A percentile compares a stretch with the other conserved stretches of the same genome.
Conservation (phyloP, 2,888 invertebrate genomes). For the Dynastes hyllus region DNA sequence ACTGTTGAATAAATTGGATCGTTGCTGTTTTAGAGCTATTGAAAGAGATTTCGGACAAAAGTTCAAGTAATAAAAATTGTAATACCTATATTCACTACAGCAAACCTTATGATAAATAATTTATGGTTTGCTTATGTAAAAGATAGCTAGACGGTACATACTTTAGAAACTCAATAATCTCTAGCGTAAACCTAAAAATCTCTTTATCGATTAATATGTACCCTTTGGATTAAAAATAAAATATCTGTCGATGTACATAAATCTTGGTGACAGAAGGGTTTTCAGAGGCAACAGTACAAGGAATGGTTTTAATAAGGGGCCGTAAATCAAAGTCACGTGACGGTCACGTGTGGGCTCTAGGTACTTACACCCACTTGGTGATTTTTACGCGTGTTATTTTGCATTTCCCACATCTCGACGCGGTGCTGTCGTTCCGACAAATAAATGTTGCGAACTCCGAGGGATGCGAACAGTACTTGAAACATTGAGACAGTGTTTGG, state of each 20-base stretch:
- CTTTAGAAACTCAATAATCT: no score
- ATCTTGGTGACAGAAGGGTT: conserved; percentile 49
- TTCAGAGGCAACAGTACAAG: conserved; percentile 38
- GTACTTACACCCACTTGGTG: conserved; percentile 60
- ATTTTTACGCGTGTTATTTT: conserved; percentile 59
- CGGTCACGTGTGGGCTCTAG: conserved; percentile 60
- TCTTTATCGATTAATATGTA: conserved; percentile 8
- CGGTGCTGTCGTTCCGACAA: conserved; percentile 43
- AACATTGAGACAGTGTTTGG: conserved; percentile 50
- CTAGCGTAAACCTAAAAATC: no score
- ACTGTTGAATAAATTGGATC: no score
- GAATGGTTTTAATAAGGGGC: conserved; percentile 61
- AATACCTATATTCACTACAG: no score
- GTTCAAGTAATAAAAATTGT: no score
- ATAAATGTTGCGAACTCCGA: conserved; percentile 50
- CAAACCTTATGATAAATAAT: no score
- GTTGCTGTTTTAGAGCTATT: no score
- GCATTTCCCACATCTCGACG: conserved; percentile 55
- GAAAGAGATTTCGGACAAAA: no score
- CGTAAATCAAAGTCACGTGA: conserved; percentile 62
- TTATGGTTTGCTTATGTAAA: no score
- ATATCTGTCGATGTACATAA: conserved; percentile 39
- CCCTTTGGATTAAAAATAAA: conserved; percentile 36
- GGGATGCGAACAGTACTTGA: conserved; percentile 43
- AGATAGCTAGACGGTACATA: no score